A percentile compares a stretch with the other conserved stretches of the same genome.
These are phyloP conservation scores for Papilio demoleus DNA, from an alignment of 2,888 invertebrate genomes.

Conservation along the genomic window DNA sequence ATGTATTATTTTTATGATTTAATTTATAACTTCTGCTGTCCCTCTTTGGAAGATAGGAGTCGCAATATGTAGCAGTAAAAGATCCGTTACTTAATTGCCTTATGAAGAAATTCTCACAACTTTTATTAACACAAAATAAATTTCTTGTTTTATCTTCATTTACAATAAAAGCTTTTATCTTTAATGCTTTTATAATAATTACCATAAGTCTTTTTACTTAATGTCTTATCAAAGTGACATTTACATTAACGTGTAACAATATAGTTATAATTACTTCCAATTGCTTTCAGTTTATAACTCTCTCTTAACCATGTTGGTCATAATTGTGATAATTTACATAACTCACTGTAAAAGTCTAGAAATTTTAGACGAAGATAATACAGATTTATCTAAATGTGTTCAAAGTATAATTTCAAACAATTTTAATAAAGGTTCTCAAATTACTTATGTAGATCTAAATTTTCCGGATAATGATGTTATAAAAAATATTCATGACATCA, in stretches of 20 bases:
- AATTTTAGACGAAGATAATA: background rate
- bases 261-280: background rate
- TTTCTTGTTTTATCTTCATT: too few species aligned
- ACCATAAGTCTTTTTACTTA: background rate
- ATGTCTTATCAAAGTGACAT: conserved; percentile 13
- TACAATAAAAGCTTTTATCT: background rate
- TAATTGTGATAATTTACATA: background rate
- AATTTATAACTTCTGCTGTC: too few species aligned
- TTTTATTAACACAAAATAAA: too few species aligned
- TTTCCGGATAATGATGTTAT: conserved; percentile 20
- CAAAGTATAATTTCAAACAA: conserved; percentile 16
- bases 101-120: too few species aligned
- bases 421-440: conserved; percentile 10
- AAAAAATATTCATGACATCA: conserved; percentile 23
- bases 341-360: background rate
- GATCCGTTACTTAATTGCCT: too few species aligned
- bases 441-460: conserved; percentile 34
- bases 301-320: conserved; percentile 12
- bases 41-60: too few species aligned
- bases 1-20: too few species aligned
- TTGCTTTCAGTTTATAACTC: background rate
- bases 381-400: background rate
- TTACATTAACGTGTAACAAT: conserved; percentile 1
- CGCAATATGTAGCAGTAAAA: too few species aligned
- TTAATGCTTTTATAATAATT: conserved; percentile 7